phyloP scores from a whole-genome alignment of 37 sponge, comb jelly and placozoan genomes.

The Amphimedon queenslandica region DNA sequence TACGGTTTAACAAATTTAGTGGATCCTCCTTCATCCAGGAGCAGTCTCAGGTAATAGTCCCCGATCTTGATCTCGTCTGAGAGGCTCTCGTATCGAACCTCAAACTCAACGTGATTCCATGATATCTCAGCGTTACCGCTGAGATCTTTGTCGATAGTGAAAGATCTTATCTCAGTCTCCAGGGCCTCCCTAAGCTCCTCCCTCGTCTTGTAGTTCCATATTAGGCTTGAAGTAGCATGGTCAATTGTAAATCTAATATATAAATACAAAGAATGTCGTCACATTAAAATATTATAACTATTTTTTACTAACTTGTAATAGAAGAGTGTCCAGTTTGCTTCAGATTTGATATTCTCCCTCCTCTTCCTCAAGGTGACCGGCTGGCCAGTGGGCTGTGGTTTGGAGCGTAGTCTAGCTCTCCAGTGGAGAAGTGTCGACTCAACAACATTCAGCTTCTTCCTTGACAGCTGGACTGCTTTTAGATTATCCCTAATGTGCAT shows the following conservation, averaged over 20 bases:
- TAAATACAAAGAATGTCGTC: neutral
- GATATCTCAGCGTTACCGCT: slow-evolving; percentile 81
- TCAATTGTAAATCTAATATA: slow-evolving; percentile 89
- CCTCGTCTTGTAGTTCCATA: slow-evolving; percentile 99
- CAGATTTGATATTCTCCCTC: slow-evolving; percentile 79
- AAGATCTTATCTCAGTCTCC: slow-evolving; percentile 90
- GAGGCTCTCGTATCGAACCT: slow-evolving; percentile 95
- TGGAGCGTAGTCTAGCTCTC: slow-evolving; percentile 80
- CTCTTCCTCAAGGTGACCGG: slow-evolving; percentile 86
- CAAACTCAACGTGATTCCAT: slow-evolving; percentile 98
- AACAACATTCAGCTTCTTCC: slow-evolving; percentile 42
- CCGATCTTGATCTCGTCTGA: slow-evolving; percentile 95
- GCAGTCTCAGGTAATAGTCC: slow-evolving; percentile 94
- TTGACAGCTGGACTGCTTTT: slow-evolving; percentile 79
- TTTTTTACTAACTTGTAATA: slow-evolving; percentile 70
- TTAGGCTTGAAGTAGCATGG: slow-evolving; percentile 88
- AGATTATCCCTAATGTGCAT: slow-evolving; percentile 94
- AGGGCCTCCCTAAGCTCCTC: slow-evolving; percentile 96
- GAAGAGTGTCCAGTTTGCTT: slow-evolving; percentile 93
- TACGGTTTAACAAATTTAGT: slow-evolving; percentile 86
- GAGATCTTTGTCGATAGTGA: slow-evolving; percentile 94
- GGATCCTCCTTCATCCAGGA: slow-evolving; percentile 86
- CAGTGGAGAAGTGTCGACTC: slow-evolving; percentile 92
- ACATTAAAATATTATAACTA: neutral
- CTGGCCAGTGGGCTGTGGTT: slow-evolving; percentile 29